Conservation (phyloP, 2,888 invertebrate genomes). For the Spisula solida region DNA sequence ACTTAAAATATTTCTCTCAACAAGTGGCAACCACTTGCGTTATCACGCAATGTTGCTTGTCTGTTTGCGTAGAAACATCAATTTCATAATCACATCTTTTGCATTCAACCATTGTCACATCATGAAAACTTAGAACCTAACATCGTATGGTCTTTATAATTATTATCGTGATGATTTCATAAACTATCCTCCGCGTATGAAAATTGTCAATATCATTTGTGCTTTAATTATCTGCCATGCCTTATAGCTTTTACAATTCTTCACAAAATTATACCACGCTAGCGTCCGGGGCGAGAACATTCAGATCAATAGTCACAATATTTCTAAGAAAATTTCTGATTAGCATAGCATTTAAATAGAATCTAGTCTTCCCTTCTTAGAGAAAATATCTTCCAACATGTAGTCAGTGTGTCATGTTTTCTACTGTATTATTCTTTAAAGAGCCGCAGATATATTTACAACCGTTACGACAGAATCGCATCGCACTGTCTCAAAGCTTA, state of each 20-base stretch:
- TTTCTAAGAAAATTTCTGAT: constrained; percentile 24
- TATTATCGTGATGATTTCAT: not conserved
- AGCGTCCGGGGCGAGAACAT: constrained; percentile 28
- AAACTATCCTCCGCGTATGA: not conserved
- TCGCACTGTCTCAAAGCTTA: not conserved
- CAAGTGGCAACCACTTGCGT: not conserved
- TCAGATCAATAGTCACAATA: constrained; percentile 31
- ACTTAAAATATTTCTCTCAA: not conserved
- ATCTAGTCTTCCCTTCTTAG: not conserved
- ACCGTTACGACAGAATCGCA: not conserved
- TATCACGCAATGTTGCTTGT: not conserved
- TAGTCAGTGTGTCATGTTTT: not conserved
- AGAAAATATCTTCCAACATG: not conserved
- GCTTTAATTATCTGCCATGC: constrained; percentile 1
- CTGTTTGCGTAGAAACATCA: not conserved
- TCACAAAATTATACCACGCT: constrained; percentile 25
- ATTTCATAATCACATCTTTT: not conserved
- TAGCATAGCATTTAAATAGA: constrained; percentile 21
- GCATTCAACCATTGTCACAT: not conserved
- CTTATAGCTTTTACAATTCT: not conserved
- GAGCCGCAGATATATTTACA: not conserved
- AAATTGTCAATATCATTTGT: constrained; percentile 12
- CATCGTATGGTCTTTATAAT: not conserved
- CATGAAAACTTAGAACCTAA: not conserved
- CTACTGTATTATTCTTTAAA: not conserved